These are phyloP conservation scores for Lepidurus packardi DNA, from an alignment of 1,140 invertebrate species.

Conservation along the genomic window DNA sequence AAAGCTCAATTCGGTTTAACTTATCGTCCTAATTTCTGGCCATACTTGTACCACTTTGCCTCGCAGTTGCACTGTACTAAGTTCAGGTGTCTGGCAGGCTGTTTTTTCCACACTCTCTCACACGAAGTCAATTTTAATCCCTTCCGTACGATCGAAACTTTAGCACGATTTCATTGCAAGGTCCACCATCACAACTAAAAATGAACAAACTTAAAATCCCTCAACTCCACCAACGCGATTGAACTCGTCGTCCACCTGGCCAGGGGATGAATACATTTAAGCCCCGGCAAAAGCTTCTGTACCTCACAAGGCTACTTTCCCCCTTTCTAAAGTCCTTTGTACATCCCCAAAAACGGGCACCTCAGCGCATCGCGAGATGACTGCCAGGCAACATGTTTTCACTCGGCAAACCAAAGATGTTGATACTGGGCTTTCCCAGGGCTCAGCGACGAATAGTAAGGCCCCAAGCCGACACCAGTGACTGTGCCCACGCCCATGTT, in stretches of 20 bases:
- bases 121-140: neutral
- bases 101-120: neutral
- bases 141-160: neutral
- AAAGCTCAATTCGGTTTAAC: too few species aligned
- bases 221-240: neutral
- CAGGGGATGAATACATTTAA: neutral
- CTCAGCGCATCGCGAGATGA: too few species aligned
- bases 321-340: too few species aligned
- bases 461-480: conserved; percentile 34
- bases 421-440: conserved; percentile 69
- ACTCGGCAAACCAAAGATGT: conserved; percentile 67
- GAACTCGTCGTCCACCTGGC: neutral
- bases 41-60: too few species aligned
- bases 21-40: too few species aligned
- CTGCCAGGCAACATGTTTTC: conserved; percentile 36
- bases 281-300: neutral
- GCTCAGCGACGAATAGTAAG: conserved; percentile 55
- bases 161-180: neutral
- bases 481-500: conserved; percentile 45
- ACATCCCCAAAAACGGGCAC: too few species aligned
- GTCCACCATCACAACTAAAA: conserved; percentile 1
- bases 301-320: neutral
- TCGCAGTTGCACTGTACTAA: too few species aligned
- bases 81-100: neutral
- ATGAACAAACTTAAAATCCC: neutral